phyloP scores from a whole-genome alignment of 2,888 invertebrate species.

The Limenitis camilla region DNA sequence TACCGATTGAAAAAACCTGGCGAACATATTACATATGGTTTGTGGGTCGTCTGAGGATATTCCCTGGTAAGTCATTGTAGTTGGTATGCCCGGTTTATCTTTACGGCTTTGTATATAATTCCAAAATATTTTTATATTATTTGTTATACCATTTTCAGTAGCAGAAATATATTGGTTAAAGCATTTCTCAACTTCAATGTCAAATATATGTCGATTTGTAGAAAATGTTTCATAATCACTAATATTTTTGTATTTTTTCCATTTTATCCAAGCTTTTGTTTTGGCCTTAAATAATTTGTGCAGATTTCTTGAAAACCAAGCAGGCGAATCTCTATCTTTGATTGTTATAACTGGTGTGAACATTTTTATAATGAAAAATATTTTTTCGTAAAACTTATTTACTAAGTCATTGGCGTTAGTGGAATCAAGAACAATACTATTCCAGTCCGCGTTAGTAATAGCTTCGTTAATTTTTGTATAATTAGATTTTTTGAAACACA shows the following conservation, averaged over 20 bases:
- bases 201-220: slow-evolving; percentile 15
- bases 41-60: background rate
- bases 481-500: too few species aligned
- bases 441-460: too few species aligned
- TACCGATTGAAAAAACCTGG: background rate
- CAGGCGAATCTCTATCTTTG: slow-evolving; percentile 5
- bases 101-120: background rate
- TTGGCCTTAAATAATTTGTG: too few species aligned
- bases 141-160: slow-evolving; percentile 13
- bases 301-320: background rate
- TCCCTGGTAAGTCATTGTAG: background rate
- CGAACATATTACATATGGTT: slow-evolving; percentile 3
- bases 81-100: slow-evolving; percentile 2
- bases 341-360: slow-evolving; percentile 6
- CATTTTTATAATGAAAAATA: slow-evolving; percentile 18
- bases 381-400: too few species aligned
- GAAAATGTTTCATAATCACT: slow-evolving; percentile 17
- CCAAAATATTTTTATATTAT: slow-evolving; percentile 19
- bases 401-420: too few species aligned
- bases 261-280: slow-evolving; percentile 1
- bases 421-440: too few species aligned
- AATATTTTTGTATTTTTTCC: slow-evolving; percentile 17
- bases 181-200: slow-evolving; percentile 8
- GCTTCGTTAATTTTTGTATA: too few species aligned
- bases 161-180: slow-evolving; percentile 10